Evolutionary conservation across 2,888 invertebrate species (phyloP), one percentile per base, ranked within the genome.

Genomic region (Tetranychus piercei): DNA sequence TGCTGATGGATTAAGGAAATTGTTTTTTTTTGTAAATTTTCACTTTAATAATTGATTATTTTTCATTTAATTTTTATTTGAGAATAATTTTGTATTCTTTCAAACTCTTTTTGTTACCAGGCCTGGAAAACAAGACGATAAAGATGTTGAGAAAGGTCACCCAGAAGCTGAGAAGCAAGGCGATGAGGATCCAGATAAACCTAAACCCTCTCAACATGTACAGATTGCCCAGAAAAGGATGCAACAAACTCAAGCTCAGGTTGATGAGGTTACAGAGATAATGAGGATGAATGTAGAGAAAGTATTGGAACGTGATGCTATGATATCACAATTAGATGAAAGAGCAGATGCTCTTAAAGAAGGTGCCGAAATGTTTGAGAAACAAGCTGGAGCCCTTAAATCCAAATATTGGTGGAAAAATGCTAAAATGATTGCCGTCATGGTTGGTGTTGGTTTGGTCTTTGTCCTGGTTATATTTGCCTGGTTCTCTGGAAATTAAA

Each of bases 391-490:
- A 44, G 83, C 83, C 79, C 80, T 83, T 73, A 83, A 83, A 79
- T 79, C 82, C 75, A 83, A 83, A 78, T 83, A 81, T 76, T 83
- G 83, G 83, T 83, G 83, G 83, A 82, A 83, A 79, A 83, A 83
- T 78, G 81, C 44, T 69, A 73, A 74, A 67, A 76, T 76, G 76
- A 75, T 76, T 34, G 71, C 72, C 1, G 75, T 76, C 34, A 76
- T 76, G 76, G 75, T 44, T 8, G 76, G 72, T 15, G 74, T 76
- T 18, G 76, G 76, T 71, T 67, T 76, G 8, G 74, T 76, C 22
- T 74, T 76, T 64, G 70, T 76, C 23, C 72, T 76, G 15, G 75
- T 76, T 20, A 65, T 76, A 67, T 76, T 75, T 44, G 72, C 72
- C 44, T 75, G 74, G 75, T 74, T 76, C 64, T 71, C 74, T n/a